Evolutionary conservation across 2,888 invertebrate genomes (phyloP), one percentile per base, ranked within the genome.

Genomic region (Sceliomorpha sp.): DNA sequence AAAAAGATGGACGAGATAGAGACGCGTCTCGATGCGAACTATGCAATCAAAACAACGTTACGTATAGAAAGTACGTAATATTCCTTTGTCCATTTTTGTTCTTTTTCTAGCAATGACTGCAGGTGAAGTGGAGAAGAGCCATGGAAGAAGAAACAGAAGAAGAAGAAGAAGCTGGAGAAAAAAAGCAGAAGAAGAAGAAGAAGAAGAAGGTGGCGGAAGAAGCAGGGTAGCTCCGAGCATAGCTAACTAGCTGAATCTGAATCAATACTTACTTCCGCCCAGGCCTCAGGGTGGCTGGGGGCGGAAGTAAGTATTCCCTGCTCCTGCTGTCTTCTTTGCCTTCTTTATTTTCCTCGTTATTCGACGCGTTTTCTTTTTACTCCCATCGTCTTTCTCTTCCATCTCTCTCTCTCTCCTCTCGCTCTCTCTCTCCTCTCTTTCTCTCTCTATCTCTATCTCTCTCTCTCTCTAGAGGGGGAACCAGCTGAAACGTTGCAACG

Each of bases 211-310:
- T 62, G 70, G 72, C 63, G 62, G 59, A 59, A 58, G 59, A 59
- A 55, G 51, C 37, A 13, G 27, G 78, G 73, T 67, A 74, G 77
- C 77, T 82, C 74, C 74, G 75, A 81, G 83, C 84, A 83, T 83
- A 81, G 83, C 80, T 84, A 84, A 84, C 83, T 82, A 84, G 82
- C 81, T 84, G 83, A 84, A 84, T 84, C 83, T 79, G 83, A 84
- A 84, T 84, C 84, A 84, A 84, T 84, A 84, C 83, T 80, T 75
- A 82, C 82, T 83, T 81, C 77, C 80, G 74, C 72, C 77, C 73
- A 75, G 73, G 75, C 76, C 73, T 51, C 63, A 48, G 64, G 45
- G 62, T 69, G 66, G 53, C 20, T 20, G 20, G 20, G n/a, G 20
- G 20, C 20, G 20, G 20, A 20, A 20, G 20, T 20, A 20, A 20